These are phyloP conservation scores for Ictalurus punctatus DNA, from an alignment of 2,113 vertebrate genomes.

Conservation along the genomic window DNA sequence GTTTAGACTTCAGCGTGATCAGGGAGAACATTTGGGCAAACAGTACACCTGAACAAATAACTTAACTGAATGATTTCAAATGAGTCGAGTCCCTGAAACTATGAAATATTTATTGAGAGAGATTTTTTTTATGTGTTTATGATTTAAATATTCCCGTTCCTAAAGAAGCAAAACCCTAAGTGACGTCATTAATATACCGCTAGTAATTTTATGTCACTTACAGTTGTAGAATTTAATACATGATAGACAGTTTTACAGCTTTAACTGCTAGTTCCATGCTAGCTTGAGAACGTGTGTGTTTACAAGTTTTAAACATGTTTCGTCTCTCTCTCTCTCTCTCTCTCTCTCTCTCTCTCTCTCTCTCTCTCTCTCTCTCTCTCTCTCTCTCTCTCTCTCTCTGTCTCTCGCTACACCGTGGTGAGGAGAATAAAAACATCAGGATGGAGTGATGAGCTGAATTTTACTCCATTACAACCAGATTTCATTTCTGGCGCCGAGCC, in stretches of 20 bases:
- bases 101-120: too few relatives aligned
- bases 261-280: neutral
- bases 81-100: too few relatives aligned
- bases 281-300: neutral
- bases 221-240: neutral
- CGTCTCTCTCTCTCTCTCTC: neutral
- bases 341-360: slow-evolving; percentile 10
- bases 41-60: too few relatives aligned
- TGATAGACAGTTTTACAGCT: neutral
- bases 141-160: neutral
- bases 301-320: neutral
- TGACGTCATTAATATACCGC: too few relatives aligned
- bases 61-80: too few relatives aligned
- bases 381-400: neutral
- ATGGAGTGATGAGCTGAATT: slow-evolving; percentile 9
- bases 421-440: slow-evolving; percentile 28
- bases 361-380: too few relatives aligned
- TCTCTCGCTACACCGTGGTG: slow-evolving; percentile 11
- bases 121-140: too few relatives aligned
- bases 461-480: slow-evolving; percentile 39
- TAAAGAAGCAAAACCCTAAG: too few relatives aligned
- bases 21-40: too few relatives aligned
- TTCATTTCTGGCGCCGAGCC: slow-evolving; percentile 31
- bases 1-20: neutral
- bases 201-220: neutral